Conservation (phyloP, 2,113 vertebrate genomes). For the Daphoenositta chrysoptera region DNA sequence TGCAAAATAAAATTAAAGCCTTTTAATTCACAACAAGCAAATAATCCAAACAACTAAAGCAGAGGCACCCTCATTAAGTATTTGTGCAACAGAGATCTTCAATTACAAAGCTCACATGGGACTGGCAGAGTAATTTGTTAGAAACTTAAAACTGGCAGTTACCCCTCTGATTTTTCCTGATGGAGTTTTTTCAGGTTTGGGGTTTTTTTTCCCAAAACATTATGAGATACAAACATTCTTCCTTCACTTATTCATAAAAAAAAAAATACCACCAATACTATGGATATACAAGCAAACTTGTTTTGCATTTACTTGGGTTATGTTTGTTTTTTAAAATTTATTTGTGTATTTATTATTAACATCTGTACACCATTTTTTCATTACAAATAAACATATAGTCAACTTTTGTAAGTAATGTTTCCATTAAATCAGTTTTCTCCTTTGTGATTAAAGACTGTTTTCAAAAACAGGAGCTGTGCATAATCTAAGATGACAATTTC, state of each 20-base stretch:
- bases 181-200: not conserved
- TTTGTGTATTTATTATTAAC: not conserved
- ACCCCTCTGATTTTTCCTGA: not conserved
- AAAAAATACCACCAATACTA: not conserved
- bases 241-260: conserved; percentile 19
- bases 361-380: not conserved
- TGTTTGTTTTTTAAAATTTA: not conserved
- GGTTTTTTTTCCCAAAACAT: not conserved
- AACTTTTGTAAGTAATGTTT: not conserved
- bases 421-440: not conserved
- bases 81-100: conserved; percentile 23
- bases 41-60: not conserved
- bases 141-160: conserved; percentile 51
- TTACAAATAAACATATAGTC: not conserved
- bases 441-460: not conserved
- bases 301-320: not conserved
- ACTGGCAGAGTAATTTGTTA: conserved; percentile 45
- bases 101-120: conserved; percentile 1
- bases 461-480: not conserved
- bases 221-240: conserved; percentile 2
- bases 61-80: not conserved
- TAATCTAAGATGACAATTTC: not conserved
- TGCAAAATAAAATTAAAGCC: not conserved
- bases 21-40: not conserved
- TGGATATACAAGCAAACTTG: not conserved